Evolutionary conservation across 2,888 invertebrate species (phyloP).

Genomic region (Conus canariensis): DNA sequence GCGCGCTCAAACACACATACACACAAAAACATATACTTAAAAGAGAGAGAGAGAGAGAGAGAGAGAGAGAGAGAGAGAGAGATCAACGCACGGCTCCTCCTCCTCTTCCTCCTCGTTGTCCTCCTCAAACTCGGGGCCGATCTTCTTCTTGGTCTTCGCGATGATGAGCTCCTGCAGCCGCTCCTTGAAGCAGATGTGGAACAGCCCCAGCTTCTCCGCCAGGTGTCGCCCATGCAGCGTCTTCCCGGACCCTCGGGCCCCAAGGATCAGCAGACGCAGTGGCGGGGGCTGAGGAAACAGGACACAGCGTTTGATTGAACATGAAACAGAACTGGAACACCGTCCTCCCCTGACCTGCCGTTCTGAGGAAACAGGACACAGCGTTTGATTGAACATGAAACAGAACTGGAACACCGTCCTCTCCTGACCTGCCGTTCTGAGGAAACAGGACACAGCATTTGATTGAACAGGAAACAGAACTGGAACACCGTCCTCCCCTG

Average conservation of each 20-base stretch:
- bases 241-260: constrained; percentile 77
- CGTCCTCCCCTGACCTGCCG: too few relatives aligned
- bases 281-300: constrained; percentile 72
- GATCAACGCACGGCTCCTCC: constrained; percentile 49
- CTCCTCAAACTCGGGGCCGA: constrained; percentile 77
- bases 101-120: constrained; percentile 69
- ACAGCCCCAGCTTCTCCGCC: constrained; percentile 76
- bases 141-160: constrained; percentile 76
- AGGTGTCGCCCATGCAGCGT: constrained; percentile 75
- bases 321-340: too few relatives aligned
- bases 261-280: constrained; percentile 74
- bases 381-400: too few relatives aligned
- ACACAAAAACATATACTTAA: background rate
- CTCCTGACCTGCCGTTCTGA: too few relatives aligned
- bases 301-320: too few relatives aligned
- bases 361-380: too few relatives aligned
- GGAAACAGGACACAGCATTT: too few relatives aligned
- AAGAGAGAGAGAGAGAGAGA: too few relatives aligned
- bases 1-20: background rate
- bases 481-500: too few relatives aligned
- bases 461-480: too few relatives aligned
- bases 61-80: background rate
- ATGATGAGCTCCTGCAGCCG: constrained; percentile 78
- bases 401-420: too few relatives aligned
- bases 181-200: constrained; percentile 78